Base-by-base conservation (phyloP, 2,888 invertebrate species). In the Tridacna gigas region DNA sequence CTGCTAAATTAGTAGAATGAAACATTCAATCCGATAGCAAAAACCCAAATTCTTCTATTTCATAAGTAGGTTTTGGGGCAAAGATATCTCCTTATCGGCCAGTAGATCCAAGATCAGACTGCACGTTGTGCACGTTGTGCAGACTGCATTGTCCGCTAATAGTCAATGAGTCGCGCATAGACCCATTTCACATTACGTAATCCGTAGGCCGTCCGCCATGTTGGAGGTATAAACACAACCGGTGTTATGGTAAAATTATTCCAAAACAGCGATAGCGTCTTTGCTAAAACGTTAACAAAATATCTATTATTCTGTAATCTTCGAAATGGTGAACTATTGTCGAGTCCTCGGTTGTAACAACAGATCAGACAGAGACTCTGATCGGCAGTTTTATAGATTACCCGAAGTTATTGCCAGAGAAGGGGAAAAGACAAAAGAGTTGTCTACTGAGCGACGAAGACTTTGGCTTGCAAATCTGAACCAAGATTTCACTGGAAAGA, bases 351-450 rank as follows among this genome's bases (percentile, higher is more conserved):
- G 71, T 37, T 71, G 71, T 71, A 26, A 71, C 37, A 71, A 71
- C 28, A 28, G 71, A 45, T 71, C 71, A 45, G 71, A 71, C 37
- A 71, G 71, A 71, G 71, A 71, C 4, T 28, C 15, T n/a, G n/a
- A 47, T 45, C 15, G 15, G 1, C 37, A 26, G 37, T 71, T n/a
- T 71, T 71, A 45, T 22, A 26, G 71, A 71, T 71, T 71, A 22
- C 71, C 71, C 1, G 71, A 71, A 12, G 47, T 71, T 71, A 71
- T 71, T 45, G 37, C 12, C 37, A 37, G 37, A 37, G 37, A 37
- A 37, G 37, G 37, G 37, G 66, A 66, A 66, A 66, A 66, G 11
- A 66, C 66, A 66, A n/a, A 66, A 26, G 26, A 66, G 25, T 25
- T 37, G 28, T 26, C 69, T 13, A 37, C 22, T 18, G 69, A 69